Percentiles rank a stretch among this genome's conserved stretches.
Evolutionary conservation across 2,113 vertebrate species (phyloP).

Genomic region (Chionomys nivalis): DNA sequence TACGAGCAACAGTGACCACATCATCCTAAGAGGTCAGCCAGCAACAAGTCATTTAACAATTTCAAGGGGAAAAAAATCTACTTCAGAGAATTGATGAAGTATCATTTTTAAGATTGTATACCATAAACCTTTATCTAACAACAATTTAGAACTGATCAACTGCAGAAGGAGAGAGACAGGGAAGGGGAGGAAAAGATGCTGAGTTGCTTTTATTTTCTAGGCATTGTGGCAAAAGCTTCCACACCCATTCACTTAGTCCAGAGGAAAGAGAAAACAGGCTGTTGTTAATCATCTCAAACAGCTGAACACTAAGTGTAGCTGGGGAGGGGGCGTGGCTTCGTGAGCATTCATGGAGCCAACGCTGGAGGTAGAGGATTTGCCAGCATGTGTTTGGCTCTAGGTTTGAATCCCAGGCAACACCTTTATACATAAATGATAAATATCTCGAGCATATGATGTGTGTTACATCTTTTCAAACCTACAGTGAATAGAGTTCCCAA

Average conservation of each 20-base stretch:
- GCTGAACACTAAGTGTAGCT: neutral
- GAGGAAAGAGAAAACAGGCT: neutral
- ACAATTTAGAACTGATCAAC: conserved; percentile 5
- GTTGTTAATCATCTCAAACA: neutral
- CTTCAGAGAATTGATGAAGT: neutral
- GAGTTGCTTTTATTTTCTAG: neutral
- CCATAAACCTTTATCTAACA: neutral
- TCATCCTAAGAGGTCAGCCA: neutral
- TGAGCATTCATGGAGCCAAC: neutral
- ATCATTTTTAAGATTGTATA: neutral
- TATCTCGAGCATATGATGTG: neutral
- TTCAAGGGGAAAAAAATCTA: neutral
- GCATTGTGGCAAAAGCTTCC: neutral
- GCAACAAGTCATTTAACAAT: neutral
- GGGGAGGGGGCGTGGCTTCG: neutral
- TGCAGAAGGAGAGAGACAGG: neutral
- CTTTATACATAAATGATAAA: neutral
- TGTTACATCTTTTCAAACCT: neutral
- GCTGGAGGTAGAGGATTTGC: neutral
- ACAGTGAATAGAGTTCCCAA: neutral
- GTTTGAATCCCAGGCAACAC: neutral
- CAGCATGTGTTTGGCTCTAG: neutral
- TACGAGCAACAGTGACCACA: neutral
- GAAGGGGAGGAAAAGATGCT: neutral
- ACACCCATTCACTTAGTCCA: neutral